phyloP scores from a whole-genome alignment of 2,797 vertebrate genomes.

The Danionella dracula region DNA sequence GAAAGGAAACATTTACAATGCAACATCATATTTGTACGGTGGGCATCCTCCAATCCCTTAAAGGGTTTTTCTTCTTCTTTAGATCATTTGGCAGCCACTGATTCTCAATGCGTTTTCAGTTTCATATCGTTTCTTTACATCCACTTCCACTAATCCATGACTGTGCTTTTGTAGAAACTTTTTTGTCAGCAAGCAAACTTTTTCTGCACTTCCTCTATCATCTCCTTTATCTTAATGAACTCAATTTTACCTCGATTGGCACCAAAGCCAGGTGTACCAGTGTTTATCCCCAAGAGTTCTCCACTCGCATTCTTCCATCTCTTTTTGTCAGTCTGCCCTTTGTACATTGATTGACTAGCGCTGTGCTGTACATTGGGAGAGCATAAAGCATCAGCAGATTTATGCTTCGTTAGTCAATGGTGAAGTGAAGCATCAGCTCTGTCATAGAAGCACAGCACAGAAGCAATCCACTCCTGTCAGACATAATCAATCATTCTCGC shows the following conservation, averaged over 20 bases:
- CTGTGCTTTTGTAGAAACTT: no score
- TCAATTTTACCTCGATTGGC: slow-evolving; percentile 5
- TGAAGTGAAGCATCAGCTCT: slow-evolving; percentile 26
- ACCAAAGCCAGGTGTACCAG: neutral
- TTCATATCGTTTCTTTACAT: no score
- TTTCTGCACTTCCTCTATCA: neutral
- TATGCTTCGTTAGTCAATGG: slow-evolving; percentile 27
- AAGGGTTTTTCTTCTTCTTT: no score
- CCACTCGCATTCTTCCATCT: neutral
- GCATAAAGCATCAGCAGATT: slow-evolving; percentile 26
- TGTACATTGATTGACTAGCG: slow-evolving; percentile 33
- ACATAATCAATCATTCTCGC: slow-evolving; percentile 32
- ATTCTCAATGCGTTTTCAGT: no score
- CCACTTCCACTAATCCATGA: no score
- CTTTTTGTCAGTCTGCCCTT: slow-evolving; percentile 16
- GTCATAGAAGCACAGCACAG: slow-evolving; percentile 46
- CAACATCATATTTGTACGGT: no score
- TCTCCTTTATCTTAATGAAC: slow-evolving; percentile 15
- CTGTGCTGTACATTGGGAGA: slow-evolving; percentile 16
- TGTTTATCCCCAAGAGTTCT: slow-evolving; percentile 9
- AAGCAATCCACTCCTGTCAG: slow-evolving; percentile 46
- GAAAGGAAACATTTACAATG: no score
- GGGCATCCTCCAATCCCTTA: no score
- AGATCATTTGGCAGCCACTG: no score
- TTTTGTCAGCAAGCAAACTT: no score